Evolutionary conservation across 2,113 vertebrate genomes (phyloP), one percentile per base, ranked within the genome.

Genomic region (Cololabis saira): DNA sequence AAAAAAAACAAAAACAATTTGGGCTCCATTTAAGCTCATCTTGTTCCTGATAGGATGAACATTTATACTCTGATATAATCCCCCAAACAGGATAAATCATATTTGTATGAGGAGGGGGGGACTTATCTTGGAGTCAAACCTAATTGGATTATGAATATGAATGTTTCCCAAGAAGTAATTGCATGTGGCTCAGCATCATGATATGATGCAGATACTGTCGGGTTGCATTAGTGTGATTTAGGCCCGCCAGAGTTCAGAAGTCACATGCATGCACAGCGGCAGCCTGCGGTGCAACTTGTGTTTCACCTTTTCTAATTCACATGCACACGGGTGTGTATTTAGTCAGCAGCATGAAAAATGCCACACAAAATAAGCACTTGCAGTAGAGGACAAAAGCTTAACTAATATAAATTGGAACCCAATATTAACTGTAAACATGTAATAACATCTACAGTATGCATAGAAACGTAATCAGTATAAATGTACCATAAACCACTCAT

Each of bases 101-200:
- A 80, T 81, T 83, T 79, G 61, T 65, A 76, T 70, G 56, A 63
- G 48, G 33, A 11, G 3, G 19, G 48, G 48, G 48, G 15, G 42
- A 45, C 54, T 80, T 71, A 78, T 88, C 78, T 80, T 65, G 61
- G 41, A 88, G 81, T 80, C 78, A 60, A 82, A 84, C 55, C 65
- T 86, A 88, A 86, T 82, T 86, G 83, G 86, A 88, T 88, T 84
- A 86, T 76, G 74, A 82, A 76, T 82, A 80, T 76, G 71, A 82
- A 86, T 75, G 55, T 71, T 78, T 71, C 72, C 69, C 22, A 52
- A 55, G 70, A 65, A 83, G 53, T 54, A 54, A 76, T 50, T 78
- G 71, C 74, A 78, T 49, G 67, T 48, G 33, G 71, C 77, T 73
- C 51, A 57, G 66, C 58, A 16, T 63, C 48, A 50, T 64, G 78